These are phyloP conservation scores for Champsocephalus gunnari DNA, from an alignment of 2,797 vertebrate species.

Conservation along the genomic window DNA sequence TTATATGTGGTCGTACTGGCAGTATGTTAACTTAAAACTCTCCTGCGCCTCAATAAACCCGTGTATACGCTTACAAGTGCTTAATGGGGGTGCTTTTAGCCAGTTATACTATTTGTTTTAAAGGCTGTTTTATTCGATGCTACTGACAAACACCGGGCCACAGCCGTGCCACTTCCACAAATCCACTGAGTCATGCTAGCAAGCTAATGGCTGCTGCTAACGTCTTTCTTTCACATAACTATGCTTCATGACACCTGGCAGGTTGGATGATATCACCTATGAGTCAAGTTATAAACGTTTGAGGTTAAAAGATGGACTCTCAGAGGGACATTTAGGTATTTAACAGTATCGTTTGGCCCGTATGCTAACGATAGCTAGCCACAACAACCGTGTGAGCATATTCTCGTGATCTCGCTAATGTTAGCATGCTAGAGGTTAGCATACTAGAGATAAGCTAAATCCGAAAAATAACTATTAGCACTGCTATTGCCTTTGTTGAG, in stretches of 20 bases:
- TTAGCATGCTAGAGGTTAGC: conserved; percentile 59
- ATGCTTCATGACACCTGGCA: neutral
- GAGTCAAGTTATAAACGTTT: accelerated
- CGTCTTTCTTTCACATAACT: neutral
- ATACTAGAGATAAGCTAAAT: conserved; percentile 27
- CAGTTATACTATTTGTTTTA: neutral
- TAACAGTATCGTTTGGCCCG: too few relatives aligned
- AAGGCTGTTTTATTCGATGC: neutral
- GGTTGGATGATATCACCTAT: accelerated
- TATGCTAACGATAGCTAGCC: conserved; percentile 14
- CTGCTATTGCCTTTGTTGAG: conserved; percentile 40
- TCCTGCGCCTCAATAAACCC: accelerated
- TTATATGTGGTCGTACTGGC: too few relatives aligned
- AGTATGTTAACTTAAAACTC: neutral
- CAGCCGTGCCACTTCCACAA: conserved; percentile 62
- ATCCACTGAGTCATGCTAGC: conserved; percentile 89
- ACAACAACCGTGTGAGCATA: conserved; percentile 22
- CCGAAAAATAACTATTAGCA: conserved; percentile 17
- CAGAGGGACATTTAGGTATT: accelerated
- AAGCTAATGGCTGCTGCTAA: conserved; percentile 54
- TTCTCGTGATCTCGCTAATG: conserved; percentile 39
- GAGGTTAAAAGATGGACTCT: accelerated
- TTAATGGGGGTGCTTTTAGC: too few relatives aligned
- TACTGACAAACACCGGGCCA: conserved; percentile 63
- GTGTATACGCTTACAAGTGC: accelerated